Conservation (phyloP, 2,113 vertebrate genomes). For the Taurulus bubalis region DNA sequence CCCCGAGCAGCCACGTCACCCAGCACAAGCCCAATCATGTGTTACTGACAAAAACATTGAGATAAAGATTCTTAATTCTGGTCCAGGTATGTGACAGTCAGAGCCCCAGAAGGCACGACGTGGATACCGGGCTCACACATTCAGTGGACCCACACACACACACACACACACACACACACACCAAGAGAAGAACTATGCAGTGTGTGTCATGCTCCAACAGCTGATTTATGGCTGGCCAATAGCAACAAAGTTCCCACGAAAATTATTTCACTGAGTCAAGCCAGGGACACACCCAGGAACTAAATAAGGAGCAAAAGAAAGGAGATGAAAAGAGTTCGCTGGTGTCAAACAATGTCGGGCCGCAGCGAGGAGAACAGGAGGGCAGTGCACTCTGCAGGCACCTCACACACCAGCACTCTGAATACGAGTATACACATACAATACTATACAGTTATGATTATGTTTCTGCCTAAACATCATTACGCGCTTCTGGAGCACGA, state of each 20-base stretch:
- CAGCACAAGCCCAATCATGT: conserved; percentile 59
- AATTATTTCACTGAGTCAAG: conserved; percentile 84
- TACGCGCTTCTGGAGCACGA: neutral
- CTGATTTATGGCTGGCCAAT: conserved; percentile 93
- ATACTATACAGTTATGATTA: neutral
- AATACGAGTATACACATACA: neutral
- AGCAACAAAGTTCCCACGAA: conserved; percentile 86
- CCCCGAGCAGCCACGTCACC: conserved; percentile 6
- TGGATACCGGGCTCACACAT: conserved; percentile 80
- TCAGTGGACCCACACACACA: conserved; percentile 23
- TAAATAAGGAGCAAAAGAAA: conserved; percentile 41
- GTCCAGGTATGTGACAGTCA: conserved; percentile 43
- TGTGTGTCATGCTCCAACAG: conserved; percentile 82
- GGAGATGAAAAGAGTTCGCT: conserved; percentile 30
- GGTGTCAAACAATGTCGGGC: conserved; percentile 39
- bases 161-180: neutral
- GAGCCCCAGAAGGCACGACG: conserved; percentile 83
- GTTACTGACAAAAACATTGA: conserved; percentile 88
- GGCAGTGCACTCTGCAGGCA: conserved; percentile 65
- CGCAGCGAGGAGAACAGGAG: conserved; percentile 29
- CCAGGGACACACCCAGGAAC: conserved; percentile 84
- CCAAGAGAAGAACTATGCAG: neutral
- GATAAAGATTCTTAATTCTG: conserved; percentile 87
- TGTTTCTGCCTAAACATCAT: neutral
- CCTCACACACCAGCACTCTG: conserved; percentile 23